These are phyloP conservation scores for Papilio polyxenes DNA, from an alignment of 1,140 invertebrate species.

Conservation along the genomic window DNA sequence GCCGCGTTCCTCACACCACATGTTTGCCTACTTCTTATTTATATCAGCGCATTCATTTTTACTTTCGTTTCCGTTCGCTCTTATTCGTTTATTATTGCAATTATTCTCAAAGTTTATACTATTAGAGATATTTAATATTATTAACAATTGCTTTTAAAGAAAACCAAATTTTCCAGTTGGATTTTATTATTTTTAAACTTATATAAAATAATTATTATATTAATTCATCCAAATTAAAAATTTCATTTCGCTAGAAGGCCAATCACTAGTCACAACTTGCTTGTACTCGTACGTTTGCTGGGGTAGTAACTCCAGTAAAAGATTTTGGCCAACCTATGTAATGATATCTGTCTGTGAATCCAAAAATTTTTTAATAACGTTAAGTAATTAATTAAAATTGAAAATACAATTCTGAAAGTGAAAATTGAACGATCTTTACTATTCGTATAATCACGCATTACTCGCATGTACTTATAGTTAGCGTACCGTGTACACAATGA, in stretches of 20 bases:
- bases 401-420: slow-evolving; percentile 47
- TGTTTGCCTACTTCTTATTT: slow-evolving; percentile 74
- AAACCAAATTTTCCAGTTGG: no score
- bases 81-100: slow-evolving; percentile 63
- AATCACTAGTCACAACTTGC: no score
- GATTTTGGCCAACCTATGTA: no score
- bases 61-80: slow-evolving; percentile 79
- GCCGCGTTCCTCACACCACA: slow-evolving; percentile 66
- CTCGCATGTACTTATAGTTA: slow-evolving; percentile 28
- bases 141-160: no score
- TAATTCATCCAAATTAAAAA: no score
- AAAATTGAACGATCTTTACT: slow-evolving; percentile 50
- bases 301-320: no score
- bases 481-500: slow-evolving; percentile 37
- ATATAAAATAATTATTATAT: no score
- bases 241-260: no score
- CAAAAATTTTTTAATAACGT: not conserved
- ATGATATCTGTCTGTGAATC: no score
- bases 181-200: no score
- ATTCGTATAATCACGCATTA: slow-evolving; percentile 55
- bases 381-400: not conserved
- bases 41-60: slow-evolving; percentile 78
- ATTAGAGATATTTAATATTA: not conserved
- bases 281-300: no score
- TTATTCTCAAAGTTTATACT: slow-evolving; percentile 22